phyloP scores from a whole-genome alignment of 2,113 vertebrate genomes.

The Irena cyanogastra region DNA sequence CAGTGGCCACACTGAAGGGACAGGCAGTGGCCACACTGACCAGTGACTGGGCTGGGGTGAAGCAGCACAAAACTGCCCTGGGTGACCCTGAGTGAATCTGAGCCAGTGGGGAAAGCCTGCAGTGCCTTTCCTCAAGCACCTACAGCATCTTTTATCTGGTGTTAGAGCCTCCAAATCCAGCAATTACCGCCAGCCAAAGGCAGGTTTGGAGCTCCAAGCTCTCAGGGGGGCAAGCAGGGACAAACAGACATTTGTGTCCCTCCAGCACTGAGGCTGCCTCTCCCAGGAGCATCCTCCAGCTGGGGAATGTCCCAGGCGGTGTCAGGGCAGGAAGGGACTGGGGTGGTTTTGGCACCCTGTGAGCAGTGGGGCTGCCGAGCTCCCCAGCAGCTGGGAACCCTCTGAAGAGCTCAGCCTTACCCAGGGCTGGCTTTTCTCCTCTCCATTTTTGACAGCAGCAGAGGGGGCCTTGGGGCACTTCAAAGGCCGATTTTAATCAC shows the following conservation, averaged over 20 bases:
- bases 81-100: background rate
- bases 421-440: background rate
- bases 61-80: background rate
- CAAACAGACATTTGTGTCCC: background rate
- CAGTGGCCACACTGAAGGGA: background rate
- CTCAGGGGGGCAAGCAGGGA: background rate
- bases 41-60: background rate
- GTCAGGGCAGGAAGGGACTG: rapidly evolving
- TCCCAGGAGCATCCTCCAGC: background rate
- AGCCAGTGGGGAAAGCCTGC: background rate
- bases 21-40: background rate
- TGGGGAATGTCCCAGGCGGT: too few relatives aligned
- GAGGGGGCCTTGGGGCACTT: background rate
- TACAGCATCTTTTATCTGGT: background rate
- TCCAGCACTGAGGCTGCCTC: rapidly evolving
- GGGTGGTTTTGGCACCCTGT: rapidly evolving
- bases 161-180: background rate
- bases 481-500: conserved; percentile 28
- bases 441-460: background rate
- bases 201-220: background rate
- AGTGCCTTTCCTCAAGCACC: background rate
- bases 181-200: rapidly evolving
- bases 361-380: background rate
- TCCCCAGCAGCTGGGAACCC: background rate
- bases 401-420: background rate